Evolutionary conservation across 2,113 vertebrate species (phyloP).

Genomic region (Peucedramus taeniatus): DNA sequence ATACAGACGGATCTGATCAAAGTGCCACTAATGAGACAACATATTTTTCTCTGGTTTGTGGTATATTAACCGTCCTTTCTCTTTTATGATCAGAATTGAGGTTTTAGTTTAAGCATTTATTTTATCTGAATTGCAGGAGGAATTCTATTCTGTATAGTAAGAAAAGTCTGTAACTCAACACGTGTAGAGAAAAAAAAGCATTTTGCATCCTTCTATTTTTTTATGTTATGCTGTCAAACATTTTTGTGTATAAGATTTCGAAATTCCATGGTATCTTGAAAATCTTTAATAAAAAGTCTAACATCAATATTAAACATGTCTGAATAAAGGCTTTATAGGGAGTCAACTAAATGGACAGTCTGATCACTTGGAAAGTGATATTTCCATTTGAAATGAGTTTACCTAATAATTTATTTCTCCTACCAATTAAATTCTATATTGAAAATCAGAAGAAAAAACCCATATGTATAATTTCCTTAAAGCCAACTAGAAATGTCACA

Average conservation of each 20-base stretch:
- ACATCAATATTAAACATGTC: not conserved
- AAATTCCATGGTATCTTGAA: not conserved
- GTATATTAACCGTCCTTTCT: not conserved
- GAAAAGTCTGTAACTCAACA: not conserved
- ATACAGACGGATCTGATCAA: not conserved
- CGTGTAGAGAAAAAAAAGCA: not conserved
- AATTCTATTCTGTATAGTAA: not conserved
- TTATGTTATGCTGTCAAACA: not conserved
- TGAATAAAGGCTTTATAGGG: conserved; percentile 47
- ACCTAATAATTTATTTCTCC: conserved; percentile 43
- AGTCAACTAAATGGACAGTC: conserved; percentile 47
- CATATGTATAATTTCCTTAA: conserved; percentile 22
- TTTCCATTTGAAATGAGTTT: conserved; percentile 56
- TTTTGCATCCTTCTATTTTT: not conserved
- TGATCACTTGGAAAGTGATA: conserved; percentile 55
- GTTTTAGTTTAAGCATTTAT: not conserved
- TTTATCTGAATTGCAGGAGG: not conserved
- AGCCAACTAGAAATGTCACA: conserved; percentile 38
- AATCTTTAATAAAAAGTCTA: conserved; percentile 36
- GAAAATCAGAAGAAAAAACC: conserved; percentile 57
- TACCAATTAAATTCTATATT: conserved; percentile 55
- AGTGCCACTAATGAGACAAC: not conserved
- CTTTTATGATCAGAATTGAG: not conserved
- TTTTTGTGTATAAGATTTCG: not conserved
- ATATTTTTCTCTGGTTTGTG: not conserved